These are phyloP conservation scores for Cirrhinus mrigala DNA, from an alignment of 2,797 vertebrate genomes.

Conservation along the genomic window DNA sequence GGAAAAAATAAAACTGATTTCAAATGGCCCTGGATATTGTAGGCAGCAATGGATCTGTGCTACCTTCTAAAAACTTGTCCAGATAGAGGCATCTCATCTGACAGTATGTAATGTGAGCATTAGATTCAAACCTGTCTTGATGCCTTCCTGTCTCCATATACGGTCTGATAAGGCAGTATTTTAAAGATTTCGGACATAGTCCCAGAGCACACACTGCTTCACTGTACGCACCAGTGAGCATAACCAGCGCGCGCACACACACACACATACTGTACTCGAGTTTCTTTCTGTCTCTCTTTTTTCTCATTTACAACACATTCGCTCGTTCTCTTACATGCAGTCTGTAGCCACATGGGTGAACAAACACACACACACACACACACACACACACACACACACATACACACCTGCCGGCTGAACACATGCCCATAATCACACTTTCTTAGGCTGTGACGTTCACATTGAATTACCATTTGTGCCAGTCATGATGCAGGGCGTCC, in stretches of 20 bases:
- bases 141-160: constrained; percentile 1
- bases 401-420: constrained; percentile 27
- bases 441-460: constrained; percentile 51
- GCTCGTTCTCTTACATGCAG: background rate
- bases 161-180: background rate
- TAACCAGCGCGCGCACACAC: constrained; percentile 34
- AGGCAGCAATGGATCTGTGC: background rate
- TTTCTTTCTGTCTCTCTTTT: background rate
- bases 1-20: too few relatives aligned
- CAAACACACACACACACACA: constrained; percentile 40
- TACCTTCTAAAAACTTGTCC: background rate
- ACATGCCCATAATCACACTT: constrained; percentile 40
- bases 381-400: constrained; percentile 40
- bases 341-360: constrained; percentile 47
- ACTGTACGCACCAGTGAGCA: constrained; percentile 25
- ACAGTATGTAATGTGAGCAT: background rate
- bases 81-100: constrained; percentile 26
- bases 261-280: background rate
- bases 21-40: too few relatives aligned
- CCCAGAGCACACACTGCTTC: constrained; percentile 1
- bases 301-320: constrained; percentile 17
- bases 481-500: constrained; percentile 37
- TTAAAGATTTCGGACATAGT: constrained; percentile 10
- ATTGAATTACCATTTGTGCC: constrained; percentile 54
- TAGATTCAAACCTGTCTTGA: background rate